A percentile compares a stretch with the other conserved stretches of the same genome.
Evolutionary conservation across 2,113 vertebrate genomes (phyloP).

Genomic region (Zapus hudsonius): DNA sequence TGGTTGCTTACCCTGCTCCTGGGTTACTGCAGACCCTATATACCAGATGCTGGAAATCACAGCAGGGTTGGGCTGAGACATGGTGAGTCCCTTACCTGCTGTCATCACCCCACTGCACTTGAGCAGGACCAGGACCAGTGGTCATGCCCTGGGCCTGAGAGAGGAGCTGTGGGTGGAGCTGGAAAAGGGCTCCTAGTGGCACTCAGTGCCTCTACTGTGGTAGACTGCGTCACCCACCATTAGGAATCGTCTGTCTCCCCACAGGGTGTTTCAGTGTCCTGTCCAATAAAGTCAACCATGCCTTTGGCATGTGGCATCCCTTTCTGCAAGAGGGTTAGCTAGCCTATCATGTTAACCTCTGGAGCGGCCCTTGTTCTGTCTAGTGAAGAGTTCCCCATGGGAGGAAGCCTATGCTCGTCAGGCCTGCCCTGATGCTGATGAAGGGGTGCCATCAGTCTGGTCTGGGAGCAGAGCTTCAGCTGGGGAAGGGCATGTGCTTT

Average conservation of each 20-base stretch:
- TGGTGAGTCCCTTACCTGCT: fast-evolving
- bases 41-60: fast-evolving
- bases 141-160: fast-evolving
- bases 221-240: too few species aligned
- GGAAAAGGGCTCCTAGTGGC: fast-evolving
- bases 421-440: background rate
- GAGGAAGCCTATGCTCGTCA: background rate
- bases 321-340: background rate
- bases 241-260: background rate
- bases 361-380: background rate
- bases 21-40: background rate
- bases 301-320: background rate
- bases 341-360: background rate
- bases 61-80: background rate
- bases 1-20: too few species aligned
- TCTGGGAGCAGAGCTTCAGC: background rate
- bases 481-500: fast-evolving
- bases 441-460: background rate
- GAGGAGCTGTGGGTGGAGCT: background rate
- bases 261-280: fast-evolving
- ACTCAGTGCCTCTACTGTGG: fast-evolving
- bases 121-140: too few species aligned
- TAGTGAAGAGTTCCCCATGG: too few species aligned
- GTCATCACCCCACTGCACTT: background rate
- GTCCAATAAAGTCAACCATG: background rate